Evolutionary conservation across 2,113 vertebrate genomes (phyloP), one percentile per base, ranked within the genome.

Genomic region (Tragelaphus buxtoni): DNA sequence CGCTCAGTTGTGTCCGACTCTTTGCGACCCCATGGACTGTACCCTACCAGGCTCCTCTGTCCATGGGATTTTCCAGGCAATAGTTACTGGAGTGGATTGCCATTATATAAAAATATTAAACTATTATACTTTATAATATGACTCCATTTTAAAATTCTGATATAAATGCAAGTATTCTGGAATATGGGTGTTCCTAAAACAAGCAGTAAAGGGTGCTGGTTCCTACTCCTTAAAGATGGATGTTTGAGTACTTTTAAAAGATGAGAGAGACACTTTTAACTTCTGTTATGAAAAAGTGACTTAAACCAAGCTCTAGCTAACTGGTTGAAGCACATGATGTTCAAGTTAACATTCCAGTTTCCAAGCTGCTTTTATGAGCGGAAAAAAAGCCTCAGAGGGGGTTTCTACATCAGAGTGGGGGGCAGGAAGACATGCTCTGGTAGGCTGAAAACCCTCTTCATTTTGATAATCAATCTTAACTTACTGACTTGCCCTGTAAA

Each of bases 201-300:
- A 74, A 93, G 13, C 35, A 76, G 13, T 47, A 55, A 55, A 91
- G 63, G 20, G 61, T 7, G 26, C 42, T 56, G n/a, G 72, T 24
- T 88, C 18, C 56, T 82, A 80, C 1, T 47, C 45, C 42, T 91
- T 96, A 58, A 79, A 93, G 88, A 65, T 0, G 0, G 20, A 72
- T 11, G 42, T 76, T 26, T 88, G 42, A 69, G 39, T 30, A 88
- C 56, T 95, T 96, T 63, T 12, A 60, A 94, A 95, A 89, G 16
- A 80, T n/a, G 17, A 24, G 16, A 72, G 16, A 18, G 20, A 63
- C n/a, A 51, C 45, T 80, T 76, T 85, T 76, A 60, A 49, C 12
- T 58, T 90, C n/a, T 51, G 8, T 61, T 92, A 65, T 61, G 91
- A 95, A 96, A 88, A 83, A 61, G n/a, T 63, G 96, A 87, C 26